A percentile compares a stretch with the other conserved stretches of the same genome.
Conservation (phyloP, 2,888 invertebrate species). For the Julus scandinavius region DNA sequence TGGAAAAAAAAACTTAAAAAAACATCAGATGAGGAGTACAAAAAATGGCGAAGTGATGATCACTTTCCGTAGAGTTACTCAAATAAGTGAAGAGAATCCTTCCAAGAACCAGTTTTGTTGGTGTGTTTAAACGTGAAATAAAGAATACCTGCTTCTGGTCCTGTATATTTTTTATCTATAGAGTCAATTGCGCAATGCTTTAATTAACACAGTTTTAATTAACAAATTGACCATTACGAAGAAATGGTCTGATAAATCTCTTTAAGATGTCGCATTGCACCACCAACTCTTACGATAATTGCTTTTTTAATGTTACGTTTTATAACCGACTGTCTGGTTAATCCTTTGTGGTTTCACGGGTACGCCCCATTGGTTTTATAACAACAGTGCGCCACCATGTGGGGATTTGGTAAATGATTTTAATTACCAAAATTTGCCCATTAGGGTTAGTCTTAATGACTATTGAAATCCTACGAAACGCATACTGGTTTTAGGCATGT, state of each 20-base stretch:
- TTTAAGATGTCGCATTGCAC: neutral
- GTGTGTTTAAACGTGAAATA: neutral
- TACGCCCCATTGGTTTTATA: neutral
- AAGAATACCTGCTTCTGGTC: neutral
- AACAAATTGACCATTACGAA: neutral
- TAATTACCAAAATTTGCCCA: neutral
- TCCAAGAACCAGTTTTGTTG: neutral
- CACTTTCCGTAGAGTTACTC: neutral
- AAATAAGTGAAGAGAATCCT: neutral
- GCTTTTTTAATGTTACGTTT: neutral
- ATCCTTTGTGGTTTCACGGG: neutral
- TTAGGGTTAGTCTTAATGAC: neutral
- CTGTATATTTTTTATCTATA: neutral
- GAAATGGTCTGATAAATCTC: neutral
- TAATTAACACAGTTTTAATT: neutral
- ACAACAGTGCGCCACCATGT: neutral
- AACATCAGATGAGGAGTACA: neutral
- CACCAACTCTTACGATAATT: neutral
- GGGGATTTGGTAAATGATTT: neutral
- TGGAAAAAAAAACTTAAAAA: neutral
- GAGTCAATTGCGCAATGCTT: neutral
- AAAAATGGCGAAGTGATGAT: slow-evolving; percentile 16
- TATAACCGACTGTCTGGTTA: neutral
- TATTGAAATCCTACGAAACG: neutral
- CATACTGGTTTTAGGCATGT: too few species aligned